phyloP scores from a whole-genome alignment of 2,888 invertebrate genomes.

The Enchytraeus crypticus region DNA sequence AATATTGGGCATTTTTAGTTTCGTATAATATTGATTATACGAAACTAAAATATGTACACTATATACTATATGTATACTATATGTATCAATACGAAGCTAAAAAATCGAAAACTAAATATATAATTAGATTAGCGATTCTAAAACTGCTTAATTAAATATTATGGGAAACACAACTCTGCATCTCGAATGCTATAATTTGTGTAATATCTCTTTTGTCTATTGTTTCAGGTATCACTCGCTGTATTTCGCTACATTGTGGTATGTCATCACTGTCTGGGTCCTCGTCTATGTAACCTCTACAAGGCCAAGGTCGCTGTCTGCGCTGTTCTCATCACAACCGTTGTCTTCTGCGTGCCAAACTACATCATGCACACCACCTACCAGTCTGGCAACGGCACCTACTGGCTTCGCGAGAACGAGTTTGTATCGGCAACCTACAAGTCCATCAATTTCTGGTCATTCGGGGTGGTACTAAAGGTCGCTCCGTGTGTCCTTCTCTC shows the following conservation, averaged over 20 bases:
- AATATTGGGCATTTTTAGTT: no score
- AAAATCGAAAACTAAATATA: no score
- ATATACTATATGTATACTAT: no score
- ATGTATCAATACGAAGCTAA: no score
- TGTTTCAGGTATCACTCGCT: slow-evolving; percentile 55
- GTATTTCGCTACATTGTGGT: slow-evolving; percentile 71
- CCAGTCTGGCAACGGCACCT: slow-evolving; percentile 26
- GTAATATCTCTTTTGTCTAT: no score
- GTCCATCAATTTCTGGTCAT: slow-evolving; percentile 75
- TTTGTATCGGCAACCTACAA: slow-evolving; percentile 33
- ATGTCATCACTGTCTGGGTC: slow-evolving; percentile 42
- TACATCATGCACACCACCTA: slow-evolving; percentile 34
- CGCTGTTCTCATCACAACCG: slow-evolving; percentile 35
- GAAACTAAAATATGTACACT: no score
- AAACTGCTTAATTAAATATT: no score
- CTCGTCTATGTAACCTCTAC: slow-evolving; percentile 36
- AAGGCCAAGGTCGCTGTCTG: slow-evolving; percentile 41
- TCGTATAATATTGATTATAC: no score
- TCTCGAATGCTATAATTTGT: no score
- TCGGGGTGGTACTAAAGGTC: slow-evolving; percentile 84
- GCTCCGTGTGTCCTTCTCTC: slow-evolving; percentile 81
- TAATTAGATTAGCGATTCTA: no score
- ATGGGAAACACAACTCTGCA: no score
- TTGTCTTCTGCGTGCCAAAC: slow-evolving; percentile 42
- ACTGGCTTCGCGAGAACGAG: slow-evolving; percentile 35